phyloP scores from a whole-genome alignment of 2,797 vertebrate species.

The Danio tinwini region DNA sequence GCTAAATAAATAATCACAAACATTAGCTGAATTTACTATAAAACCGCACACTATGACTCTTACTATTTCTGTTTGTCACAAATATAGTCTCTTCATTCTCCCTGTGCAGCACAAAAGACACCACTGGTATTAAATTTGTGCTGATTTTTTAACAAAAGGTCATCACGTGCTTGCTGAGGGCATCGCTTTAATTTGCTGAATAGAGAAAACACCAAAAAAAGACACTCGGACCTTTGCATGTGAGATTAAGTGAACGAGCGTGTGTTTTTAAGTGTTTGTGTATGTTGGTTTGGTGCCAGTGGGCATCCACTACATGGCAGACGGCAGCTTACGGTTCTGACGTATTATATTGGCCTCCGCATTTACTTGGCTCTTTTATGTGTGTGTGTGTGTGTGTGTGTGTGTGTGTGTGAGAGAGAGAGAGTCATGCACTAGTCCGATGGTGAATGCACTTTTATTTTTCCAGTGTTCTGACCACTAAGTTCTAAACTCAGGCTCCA shows the following conservation, averaged over 20 bases:
- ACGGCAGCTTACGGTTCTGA: conserved; percentile 21
- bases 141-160: conserved; percentile 4
- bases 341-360: conserved; percentile 9
- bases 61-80: not conserved
- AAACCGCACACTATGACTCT: not conserved
- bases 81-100: not conserved
- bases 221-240: not conserved
- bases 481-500: not conserved
- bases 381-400: not conserved
- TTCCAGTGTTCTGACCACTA: conserved; percentile 1
- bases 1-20: not conserved
- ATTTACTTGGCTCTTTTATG: conserved; percentile 4
- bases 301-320: conserved; percentile 43
- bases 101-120: not conserved
- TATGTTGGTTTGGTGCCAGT: conserved; percentile 6
- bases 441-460: not conserved
- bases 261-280: conserved; percentile 22
- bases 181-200: conserved; percentile 15
- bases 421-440: conserved; percentile 6
- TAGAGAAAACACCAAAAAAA: not conserved
- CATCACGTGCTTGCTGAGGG: not conserved
- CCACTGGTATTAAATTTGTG: not conserved
- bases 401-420: not conserved
- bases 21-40: not conserved
- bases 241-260: not conserved